Conservation (phyloP, 1,140 invertebrate species). For the Helicorthomorpha holstii region DNA sequence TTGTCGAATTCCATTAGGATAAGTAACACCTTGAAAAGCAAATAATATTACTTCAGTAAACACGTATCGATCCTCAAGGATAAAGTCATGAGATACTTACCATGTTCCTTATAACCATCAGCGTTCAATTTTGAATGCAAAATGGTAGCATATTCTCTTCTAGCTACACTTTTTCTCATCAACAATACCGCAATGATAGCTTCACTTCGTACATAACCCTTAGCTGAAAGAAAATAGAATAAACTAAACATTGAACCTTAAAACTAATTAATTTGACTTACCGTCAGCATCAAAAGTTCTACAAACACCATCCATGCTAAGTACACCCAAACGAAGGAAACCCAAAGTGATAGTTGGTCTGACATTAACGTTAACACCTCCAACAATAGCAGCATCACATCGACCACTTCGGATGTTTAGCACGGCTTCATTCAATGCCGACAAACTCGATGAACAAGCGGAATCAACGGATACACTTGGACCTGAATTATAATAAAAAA, state of each 20-base stretch:
- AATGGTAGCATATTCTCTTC: constrained; percentile 34
- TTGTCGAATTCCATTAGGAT: constrained; percentile 31
- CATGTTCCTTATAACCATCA: constrained; percentile 35
- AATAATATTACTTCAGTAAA: no score
- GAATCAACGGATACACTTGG: constrained; percentile 40
- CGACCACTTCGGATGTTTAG: constrained; percentile 30
- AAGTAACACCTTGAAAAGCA: constrained; percentile 2
- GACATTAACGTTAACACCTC: constrained; percentile 32
- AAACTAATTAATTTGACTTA: constrained; percentile 7
- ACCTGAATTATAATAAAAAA: constrained; percentile 20
- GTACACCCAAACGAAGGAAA: constrained; percentile 25
- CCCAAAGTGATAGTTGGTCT: constrained; percentile 31
- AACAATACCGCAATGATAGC: constrained; percentile 33
- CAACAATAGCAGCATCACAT: constrained; percentile 40
- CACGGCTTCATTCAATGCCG: constrained; percentile 37
- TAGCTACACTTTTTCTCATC: constrained; percentile 29
- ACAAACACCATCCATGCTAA: constrained; percentile 33
- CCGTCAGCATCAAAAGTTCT: constrained; percentile 36
- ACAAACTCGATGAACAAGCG: constrained; percentile 38
- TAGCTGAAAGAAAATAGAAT: background rate
- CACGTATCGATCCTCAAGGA: no score
- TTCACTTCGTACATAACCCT: constrained; percentile 27
- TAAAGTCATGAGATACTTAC: no score
- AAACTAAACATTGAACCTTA: background rate
- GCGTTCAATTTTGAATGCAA: constrained; percentile 38